These are phyloP conservation scores for Anabacerthia variegaticeps DNA, from an alignment of 2,797 vertebrate genomes.

Conservation along the genomic window DNA sequence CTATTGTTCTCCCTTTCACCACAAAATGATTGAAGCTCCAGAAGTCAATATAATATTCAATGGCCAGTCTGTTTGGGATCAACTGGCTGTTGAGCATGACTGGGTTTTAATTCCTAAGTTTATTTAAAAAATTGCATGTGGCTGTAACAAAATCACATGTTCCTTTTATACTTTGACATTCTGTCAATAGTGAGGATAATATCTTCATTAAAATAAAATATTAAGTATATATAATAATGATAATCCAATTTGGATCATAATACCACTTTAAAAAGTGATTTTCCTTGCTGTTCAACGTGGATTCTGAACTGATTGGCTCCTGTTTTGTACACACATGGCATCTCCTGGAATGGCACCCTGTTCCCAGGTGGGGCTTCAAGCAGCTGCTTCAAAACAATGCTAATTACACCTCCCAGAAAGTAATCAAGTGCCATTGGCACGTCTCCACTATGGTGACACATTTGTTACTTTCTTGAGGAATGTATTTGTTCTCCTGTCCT, in stretches of 20 bases:
- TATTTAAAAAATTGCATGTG: not conserved
- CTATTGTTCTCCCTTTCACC: not conserved
- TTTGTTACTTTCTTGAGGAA: constrained; percentile 3
- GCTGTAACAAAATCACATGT: not conserved
- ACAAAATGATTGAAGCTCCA: not conserved
- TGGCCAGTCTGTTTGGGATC: not conserved
- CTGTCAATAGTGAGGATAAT: not conserved
- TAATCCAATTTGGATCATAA: not conserved
- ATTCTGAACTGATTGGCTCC: not conserved
- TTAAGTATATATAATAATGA: not conserved
- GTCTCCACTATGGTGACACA: not conserved
- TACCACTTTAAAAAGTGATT: not conserved
- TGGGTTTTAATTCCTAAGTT: not conserved
- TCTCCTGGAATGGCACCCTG: not conserved
- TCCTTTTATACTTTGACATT: not conserved
- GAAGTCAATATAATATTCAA: not conserved
- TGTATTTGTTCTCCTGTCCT: not conserved
- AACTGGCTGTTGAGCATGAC: not conserved
- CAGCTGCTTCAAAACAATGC: not conserved
- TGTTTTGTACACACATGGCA: not conserved
- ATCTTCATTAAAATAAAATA: not conserved
- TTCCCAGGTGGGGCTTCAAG: constrained; percentile 11
- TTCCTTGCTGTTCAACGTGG: accelerated
- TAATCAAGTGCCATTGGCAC: not conserved
- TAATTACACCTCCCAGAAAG: constrained; percentile 26